Conservation (phyloP, 2,888 invertebrate species). For the Acanthopleura granulata region DNA sequence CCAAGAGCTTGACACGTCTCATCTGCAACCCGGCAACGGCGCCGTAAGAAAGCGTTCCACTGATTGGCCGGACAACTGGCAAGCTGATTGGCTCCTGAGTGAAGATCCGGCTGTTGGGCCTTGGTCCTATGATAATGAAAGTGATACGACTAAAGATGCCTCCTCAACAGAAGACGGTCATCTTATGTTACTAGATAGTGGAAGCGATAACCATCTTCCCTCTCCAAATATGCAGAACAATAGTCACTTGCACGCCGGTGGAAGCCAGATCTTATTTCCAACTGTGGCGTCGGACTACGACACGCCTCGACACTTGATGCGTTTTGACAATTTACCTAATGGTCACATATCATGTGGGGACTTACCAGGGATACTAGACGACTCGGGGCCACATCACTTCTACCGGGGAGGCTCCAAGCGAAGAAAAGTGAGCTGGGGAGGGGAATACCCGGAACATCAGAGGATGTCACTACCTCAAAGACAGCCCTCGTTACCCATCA, state of each 20-base stretch:
- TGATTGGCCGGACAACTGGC: conserved; percentile 30
- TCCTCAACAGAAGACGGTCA: conserved; percentile 2
- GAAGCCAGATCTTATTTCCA: conserved; percentile 6
- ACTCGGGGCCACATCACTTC: conserved; percentile 21
- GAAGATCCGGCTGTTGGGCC: conserved; percentile 1
- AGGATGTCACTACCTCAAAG: conserved; percentile 14
- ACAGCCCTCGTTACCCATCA: conserved; percentile 30
- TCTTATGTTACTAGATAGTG: not conserved
- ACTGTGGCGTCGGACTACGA: not conserved
- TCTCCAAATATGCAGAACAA: not conserved
- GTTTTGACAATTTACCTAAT: conserved; percentile 21
- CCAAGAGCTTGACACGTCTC: conserved; percentile 7
- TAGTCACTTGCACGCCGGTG: not conserved
- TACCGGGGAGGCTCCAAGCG: conserved; percentile 25
- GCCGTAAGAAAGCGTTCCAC: conserved; percentile 22
- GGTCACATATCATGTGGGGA: conserved; percentile 24
- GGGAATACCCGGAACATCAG: conserved; percentile 12
- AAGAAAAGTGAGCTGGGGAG: conserved; percentile 25
- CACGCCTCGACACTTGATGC: conserved; percentile 4
- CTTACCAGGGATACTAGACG: conserved; percentile 2
- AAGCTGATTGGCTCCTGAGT: conserved; percentile 29
- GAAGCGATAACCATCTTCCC: not conserved
- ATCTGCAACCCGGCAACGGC: conserved; percentile 20
- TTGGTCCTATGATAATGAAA: not conserved
- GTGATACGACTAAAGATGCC: conserved; percentile 16